A percentile compares a stretch with the other conserved stretches of the same genome.
phyloP scores from a whole-genome alignment of 2,888 invertebrate genomes.

The Galeopsomyia nigrocyanea region DNA sequence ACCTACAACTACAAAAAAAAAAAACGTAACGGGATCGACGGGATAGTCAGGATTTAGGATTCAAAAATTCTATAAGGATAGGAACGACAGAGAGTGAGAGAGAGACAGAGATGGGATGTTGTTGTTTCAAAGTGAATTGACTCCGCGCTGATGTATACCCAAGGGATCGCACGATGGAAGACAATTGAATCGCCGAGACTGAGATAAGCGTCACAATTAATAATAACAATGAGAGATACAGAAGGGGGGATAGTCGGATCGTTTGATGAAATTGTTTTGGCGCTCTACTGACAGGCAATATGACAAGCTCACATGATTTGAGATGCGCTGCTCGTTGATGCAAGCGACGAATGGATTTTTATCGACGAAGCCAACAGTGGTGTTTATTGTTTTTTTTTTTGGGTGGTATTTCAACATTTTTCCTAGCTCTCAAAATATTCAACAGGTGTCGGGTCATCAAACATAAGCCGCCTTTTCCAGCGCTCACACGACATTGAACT shows the following conservation, averaged over 20 bases:
- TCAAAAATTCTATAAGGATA: neutral
- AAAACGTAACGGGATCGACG: constrained; percentile 42
- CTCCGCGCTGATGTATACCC: constrained; percentile 52
- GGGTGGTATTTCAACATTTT: too few species aligned
- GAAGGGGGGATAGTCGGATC: too few species aligned
- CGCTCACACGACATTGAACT: neutral
- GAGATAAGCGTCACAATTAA: constrained; percentile 2
- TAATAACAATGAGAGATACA: too few species aligned
- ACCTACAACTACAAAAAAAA: constrained; percentile 43
- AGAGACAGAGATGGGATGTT: constrained; percentile 39
- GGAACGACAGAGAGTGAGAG: constrained; percentile 30
- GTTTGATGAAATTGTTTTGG: too few species aligned
- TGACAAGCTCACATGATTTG: too few species aligned
- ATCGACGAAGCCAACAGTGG: constrained; percentile 34
- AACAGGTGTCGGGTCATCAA: too few species aligned
- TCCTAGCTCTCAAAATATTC: too few species aligned
- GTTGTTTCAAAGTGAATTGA: constrained; percentile 59
- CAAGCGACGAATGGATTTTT: constrained; percentile 33
- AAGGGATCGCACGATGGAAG: constrained; percentile 7
- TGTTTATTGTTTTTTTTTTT: neutral
- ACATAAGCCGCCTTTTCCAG: neutral
- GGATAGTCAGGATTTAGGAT: constrained; percentile 28
- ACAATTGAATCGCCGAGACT: constrained; percentile 26
- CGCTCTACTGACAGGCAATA: too few species aligned
- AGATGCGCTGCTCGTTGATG: constrained; percentile 12